Evolutionary conservation across 2,113 vertebrate genomes (phyloP).

Genomic region (Callocephalon fimbriatum): DNA sequence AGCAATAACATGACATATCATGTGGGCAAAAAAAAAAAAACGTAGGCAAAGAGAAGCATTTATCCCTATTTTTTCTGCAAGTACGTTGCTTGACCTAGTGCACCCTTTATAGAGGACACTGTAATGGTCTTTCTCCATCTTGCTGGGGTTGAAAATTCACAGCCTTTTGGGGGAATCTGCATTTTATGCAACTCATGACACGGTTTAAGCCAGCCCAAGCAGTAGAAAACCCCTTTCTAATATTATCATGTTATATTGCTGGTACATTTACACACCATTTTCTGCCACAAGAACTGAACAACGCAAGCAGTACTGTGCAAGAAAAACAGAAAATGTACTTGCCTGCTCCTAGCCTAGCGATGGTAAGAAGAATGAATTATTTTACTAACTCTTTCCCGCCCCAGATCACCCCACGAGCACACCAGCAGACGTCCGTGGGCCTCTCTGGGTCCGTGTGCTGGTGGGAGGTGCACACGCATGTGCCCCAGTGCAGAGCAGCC

Average conservation of each 20-base stretch:
- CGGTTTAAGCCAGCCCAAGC: background rate
- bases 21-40: background rate
- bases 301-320: rapidly evolving
- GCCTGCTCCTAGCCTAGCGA: background rate
- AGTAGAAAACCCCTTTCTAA: background rate
- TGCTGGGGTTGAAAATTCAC: background rate
- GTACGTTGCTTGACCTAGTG: too few relatives aligned
- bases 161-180: background rate
- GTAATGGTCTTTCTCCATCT: background rate
- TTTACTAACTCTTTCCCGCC: background rate
- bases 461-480: rapidly evolving
- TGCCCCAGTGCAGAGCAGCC: rapidly evolving
- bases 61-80: background rate
- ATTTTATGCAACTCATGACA: background rate
- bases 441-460: rapidly evolving
- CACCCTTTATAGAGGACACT: background rate
- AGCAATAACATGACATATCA: background rate
- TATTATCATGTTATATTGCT: rapidly evolving
- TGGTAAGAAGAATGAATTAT: rapidly evolving
- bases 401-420: rapidly evolving
- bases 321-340: rapidly evolving
- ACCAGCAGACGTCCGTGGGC: rapidly evolving
- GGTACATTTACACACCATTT: rapidly evolving
- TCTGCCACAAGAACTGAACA: background rate
- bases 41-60: background rate